Conservation (phyloP, 2,888 invertebrate genomes). For the Cheilosia vernalis region DNA sequence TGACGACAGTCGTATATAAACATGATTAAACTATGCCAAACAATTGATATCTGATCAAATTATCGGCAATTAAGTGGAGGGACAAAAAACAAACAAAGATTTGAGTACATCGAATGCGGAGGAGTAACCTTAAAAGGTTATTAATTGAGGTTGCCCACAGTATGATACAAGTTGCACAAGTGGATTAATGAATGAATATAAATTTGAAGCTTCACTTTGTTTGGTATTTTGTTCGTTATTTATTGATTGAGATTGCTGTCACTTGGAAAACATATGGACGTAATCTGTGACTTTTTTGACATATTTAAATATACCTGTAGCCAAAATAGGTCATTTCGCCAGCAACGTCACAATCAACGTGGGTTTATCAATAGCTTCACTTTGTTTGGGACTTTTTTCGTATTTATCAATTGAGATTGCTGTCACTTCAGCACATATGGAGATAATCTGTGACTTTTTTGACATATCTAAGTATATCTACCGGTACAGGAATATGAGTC, state of each 20-base stretch:
- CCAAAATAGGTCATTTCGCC: too few species aligned
- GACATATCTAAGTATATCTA: too few species aligned
- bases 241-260: not conserved
- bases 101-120: not conserved
- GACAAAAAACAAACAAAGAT: not conserved
- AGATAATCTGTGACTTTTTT: not conserved
- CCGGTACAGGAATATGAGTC: too few species aligned
- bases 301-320: too few species aligned
- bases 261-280: not conserved
- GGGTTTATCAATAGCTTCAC: not conserved
- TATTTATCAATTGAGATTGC: not conserved
- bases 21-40: not conserved
- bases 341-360: too few species aligned
- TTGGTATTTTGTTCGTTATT: not conserved
- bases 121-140: slow-evolving; percentile 11
- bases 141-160: not conserved
- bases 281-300: too few species aligned
- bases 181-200: not conserved
- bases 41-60: not conserved
- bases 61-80: not conserved
- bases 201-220: not conserved
- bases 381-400: not conserved
- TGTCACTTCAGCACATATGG: not conserved
- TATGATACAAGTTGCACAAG: not conserved
- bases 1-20: not conserved